phyloP scores from a whole-genome alignment of 2,888 invertebrate genomes.

The Exocentrus adspersus region DNA sequence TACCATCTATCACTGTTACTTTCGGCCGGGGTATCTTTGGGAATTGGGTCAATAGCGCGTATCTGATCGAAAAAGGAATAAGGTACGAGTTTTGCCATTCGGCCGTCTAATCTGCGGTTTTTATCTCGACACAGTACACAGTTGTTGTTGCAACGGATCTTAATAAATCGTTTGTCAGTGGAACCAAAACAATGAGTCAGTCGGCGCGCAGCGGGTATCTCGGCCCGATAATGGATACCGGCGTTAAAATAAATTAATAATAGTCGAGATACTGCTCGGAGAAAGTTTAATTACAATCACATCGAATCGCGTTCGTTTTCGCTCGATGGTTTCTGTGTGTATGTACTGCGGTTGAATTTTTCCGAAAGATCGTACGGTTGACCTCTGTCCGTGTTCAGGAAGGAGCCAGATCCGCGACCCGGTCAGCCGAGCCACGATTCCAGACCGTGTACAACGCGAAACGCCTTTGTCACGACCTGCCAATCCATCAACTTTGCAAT shows the following conservation, averaged over 20 bases:
- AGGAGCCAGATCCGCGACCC: slow-evolving; percentile 33
- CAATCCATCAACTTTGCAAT: slow-evolving; percentile 59
- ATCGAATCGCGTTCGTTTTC: neutral
- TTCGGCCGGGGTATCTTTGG: neutral
- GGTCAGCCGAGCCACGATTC: slow-evolving; percentile 45
- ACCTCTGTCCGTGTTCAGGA: slow-evolving; percentile 35
- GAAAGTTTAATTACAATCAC: neutral
- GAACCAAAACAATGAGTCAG: slow-evolving; percentile 1
- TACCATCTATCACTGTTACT: neutral
- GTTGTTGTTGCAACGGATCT: neutral
- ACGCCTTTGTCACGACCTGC: slow-evolving; percentile 49
- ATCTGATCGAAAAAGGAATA: neutral
- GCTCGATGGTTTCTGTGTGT: neutral
- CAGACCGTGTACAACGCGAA: slow-evolving; percentile 38
- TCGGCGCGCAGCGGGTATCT: neutral
- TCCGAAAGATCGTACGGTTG: no score
- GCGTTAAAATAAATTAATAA: neutral
- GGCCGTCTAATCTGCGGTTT: neutral
- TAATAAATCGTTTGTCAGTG: neutral
- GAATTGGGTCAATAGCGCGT: neutral
- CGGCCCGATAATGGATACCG: neutral
- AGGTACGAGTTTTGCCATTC: neutral
- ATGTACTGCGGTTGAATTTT: no score
- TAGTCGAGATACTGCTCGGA: neutral
- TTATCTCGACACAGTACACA: neutral